Evolutionary conservation across 2,888 invertebrate species (phyloP), one percentile per base, ranked within the genome.

Genomic region (Dryocosmus kuriphilus): DNA sequence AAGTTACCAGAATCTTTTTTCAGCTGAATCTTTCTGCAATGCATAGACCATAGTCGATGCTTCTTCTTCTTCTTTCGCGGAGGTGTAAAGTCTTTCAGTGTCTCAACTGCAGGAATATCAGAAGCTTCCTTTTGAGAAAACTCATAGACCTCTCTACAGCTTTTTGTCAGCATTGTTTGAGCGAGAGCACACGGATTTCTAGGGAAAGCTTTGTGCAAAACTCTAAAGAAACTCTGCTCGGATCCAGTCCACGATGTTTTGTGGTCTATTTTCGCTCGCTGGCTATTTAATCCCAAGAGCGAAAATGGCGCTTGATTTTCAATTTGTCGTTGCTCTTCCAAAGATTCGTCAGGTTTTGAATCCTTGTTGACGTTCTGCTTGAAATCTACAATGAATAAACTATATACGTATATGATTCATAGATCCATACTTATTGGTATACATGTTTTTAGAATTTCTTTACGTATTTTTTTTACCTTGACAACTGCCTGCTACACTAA

Each of bases 1-100:
- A 22, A 71, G 30, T 82, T 94, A 89, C 95, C 95, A 81, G 97
- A 94, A 93, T 97, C 97, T 92, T 97, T 97, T 92, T 98, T 98
- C 82, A 98, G 93, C 89, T 98, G 98, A 87, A 98, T 97, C 92
- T 98, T 98, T 80, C 98, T 94, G 90, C 98, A 98, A 92, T 98
- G 98, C 93, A 98, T 95, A 0, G 97, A 98, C 98, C 98, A 98
- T 8, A 98, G 93, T 41, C 98, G 95, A 90, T 97, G 97, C 92
- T 96, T 96, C 94, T 98, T 98, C 94, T 98, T 98, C 94, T 98
- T 98, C 94, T 98, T 98, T 89, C 98, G 96, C 35, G 98, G 95
- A 0, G 98, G 98, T 5, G 95, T 95, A 85, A 95, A 95, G 87
- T 96, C 96, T 84, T 95, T 94, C 55, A 94, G 93, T 77, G 95